These are phyloP conservation scores for Colistium nudipinnis DNA, from an alignment of 2,113 vertebrate species.

Conservation along the genomic window DNA sequence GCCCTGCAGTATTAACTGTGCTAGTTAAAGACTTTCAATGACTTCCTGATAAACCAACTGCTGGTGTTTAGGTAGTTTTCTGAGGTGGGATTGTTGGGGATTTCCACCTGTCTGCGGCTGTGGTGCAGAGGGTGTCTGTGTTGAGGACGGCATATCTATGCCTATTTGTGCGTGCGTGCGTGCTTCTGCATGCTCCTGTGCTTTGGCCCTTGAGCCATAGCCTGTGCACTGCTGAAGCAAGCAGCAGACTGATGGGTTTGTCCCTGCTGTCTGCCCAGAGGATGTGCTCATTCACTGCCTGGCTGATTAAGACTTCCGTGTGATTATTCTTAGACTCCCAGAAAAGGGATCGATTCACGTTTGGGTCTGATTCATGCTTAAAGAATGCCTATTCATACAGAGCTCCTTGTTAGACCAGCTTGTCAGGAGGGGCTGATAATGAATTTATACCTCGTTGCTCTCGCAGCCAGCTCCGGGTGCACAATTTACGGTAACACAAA, in stretches of 20 bases:
- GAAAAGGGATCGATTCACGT: constrained; percentile 58
- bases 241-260: constrained; percentile 59
- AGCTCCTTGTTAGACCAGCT: constrained; percentile 40
- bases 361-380: constrained; percentile 52
- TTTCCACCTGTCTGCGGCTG: constrained; percentile 54
- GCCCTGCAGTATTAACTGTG: constrained; percentile 1
- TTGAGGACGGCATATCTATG: not conserved
- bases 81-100: constrained; percentile 53
- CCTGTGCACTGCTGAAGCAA: constrained; percentile 29
- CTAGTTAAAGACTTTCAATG: not conserved
- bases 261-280: constrained; percentile 53
- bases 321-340: constrained; percentile 48
- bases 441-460: constrained; percentile 38
- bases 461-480: not conserved
- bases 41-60: not conserved
- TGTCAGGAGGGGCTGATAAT: constrained; percentile 40
- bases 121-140: constrained; percentile 34
- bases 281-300: constrained; percentile 55
- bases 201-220: constrained; percentile 43
- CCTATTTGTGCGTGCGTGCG: constrained; percentile 14
- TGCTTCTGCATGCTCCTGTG: constrained; percentile 12
- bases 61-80: constrained; percentile 34
- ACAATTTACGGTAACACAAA: constrained; percentile 10
- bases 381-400: constrained; percentile 51
- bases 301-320: constrained; percentile 63